phyloP scores from a whole-genome alignment of 2,113 vertebrate genomes.

The Periophthalmodon schlosseri region DNA sequence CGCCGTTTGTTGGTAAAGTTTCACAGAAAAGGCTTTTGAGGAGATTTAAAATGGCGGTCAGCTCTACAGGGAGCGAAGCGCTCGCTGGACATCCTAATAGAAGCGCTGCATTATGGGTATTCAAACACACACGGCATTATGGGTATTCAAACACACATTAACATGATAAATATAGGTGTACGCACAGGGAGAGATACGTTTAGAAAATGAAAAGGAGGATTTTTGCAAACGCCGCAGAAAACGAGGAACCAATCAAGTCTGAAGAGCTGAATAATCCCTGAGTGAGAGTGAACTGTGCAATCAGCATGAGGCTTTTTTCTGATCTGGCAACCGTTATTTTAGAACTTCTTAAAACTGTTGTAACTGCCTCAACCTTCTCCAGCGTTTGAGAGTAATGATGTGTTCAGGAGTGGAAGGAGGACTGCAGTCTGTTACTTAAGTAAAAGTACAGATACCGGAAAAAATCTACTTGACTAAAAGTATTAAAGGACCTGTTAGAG shows the following conservation, averaged over 20 bases:
- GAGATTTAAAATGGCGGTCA: background rate
- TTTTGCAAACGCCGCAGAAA: background rate
- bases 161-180: background rate
- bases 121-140: background rate
- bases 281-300: background rate
- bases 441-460: too few species aligned
- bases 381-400: too few species aligned
- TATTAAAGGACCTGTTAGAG: too few species aligned
- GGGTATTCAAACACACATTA: background rate
- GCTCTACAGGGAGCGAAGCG: background rate
- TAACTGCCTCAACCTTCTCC: too few species aligned
- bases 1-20: background rate
- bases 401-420: too few species aligned
- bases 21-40: background rate
- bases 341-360: too few species aligned
- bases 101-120: background rate
- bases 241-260: background rate
- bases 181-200: background rate
- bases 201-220: background rate
- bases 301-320: background rate
- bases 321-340: background rate
- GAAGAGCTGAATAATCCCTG: background rate
- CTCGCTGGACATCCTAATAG: background rate
- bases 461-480: too few species aligned
- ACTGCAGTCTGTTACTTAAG: too few species aligned